Evolutionary conservation across 2,113 vertebrate species (phyloP), one percentile per base, ranked within the genome.

Genomic region (Clarias macrocephalus): DNA sequence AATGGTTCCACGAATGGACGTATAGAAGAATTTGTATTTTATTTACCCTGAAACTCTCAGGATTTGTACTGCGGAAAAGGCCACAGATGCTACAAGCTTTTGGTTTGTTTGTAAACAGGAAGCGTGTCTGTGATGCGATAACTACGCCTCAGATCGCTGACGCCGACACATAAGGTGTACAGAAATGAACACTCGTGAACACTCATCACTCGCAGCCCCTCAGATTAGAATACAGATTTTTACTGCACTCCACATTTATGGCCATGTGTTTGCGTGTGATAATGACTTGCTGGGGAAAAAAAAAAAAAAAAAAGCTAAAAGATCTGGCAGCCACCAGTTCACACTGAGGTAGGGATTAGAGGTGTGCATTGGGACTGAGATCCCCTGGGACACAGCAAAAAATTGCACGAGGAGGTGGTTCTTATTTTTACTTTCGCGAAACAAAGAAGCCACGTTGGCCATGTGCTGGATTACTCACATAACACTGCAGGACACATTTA

Each of bases 231-330:
- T 54, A n/a, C 2, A 12, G 73, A 52, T 57, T 80, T 80, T 80
- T 57, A 80, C n/a, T 30, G 52, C n/a, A 30, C 52, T 28, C 25
- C 76, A 30, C 8, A 28, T 57, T 57, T 75, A 54, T 30, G n/a
- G 3, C 76, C 76, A 80, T 54, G 76, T 80, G 76, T 30, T 59
- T 80, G 54, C 54, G 57, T 28, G n/a, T 80, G 76, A 80, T 80
- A 80, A 28, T 25, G 30, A 77, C 25, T 12, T 77, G 48, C 13
- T 28, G 23, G 48, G 7, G n/a, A 3, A 2, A 54, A 11, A 1
- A 3, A 10, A 77, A 73, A 42, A 42, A 52, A 33, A 33, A 33
- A 77, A 79, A 18, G 15, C 25, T 57, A 9, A 56, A 57, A 52
- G 21, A 77, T 28, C 48, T 28, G 75, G 12, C 23, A 80, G 54